phyloP scores from a whole-genome alignment of 2,797 vertebrate genomes.

The Syngnathus rostellatus region DNA sequence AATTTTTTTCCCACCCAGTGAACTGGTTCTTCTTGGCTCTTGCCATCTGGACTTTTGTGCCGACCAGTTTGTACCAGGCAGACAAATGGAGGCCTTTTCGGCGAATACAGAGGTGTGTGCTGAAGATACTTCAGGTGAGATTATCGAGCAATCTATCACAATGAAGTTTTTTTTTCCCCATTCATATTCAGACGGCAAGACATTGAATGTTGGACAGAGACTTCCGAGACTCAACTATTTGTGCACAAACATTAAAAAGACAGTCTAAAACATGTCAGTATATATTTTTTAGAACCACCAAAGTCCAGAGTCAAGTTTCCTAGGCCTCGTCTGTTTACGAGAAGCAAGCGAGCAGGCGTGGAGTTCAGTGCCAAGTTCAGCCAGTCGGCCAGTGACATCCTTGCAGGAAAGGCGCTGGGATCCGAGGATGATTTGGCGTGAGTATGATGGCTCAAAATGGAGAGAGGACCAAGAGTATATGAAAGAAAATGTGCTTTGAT shows the following conservation, averaged over 20 bases:
- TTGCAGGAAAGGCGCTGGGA: constrained; percentile 58
- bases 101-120: constrained; percentile 71
- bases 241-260: not conserved
- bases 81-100: constrained; percentile 73
- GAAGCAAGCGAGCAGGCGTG: constrained; percentile 71
- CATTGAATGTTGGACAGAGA: not conserved
- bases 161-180: too few species aligned
- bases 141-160: not conserved
- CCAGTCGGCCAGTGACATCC: constrained; percentile 76
- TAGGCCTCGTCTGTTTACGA: constrained; percentile 76
- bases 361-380: constrained; percentile 68
- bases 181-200: too few species aligned
- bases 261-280: not conserved
- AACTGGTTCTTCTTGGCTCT: not conserved
- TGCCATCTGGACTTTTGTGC: not conserved
- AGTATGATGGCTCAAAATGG: constrained; percentile 20
- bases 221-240: not conserved
- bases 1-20: not conserved
- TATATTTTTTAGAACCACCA: constrained; percentile 72
- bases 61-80: constrained; percentile 19
- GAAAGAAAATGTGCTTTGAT: too few species aligned
- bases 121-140: constrained; percentile 80
- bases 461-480: too few species aligned
- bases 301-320: constrained; percentile 81
- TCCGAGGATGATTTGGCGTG: constrained; percentile 75